Base-by-base conservation (phyloP, 2,113 vertebrate genomes). In the Myxocyprinus asiaticus region DNA sequence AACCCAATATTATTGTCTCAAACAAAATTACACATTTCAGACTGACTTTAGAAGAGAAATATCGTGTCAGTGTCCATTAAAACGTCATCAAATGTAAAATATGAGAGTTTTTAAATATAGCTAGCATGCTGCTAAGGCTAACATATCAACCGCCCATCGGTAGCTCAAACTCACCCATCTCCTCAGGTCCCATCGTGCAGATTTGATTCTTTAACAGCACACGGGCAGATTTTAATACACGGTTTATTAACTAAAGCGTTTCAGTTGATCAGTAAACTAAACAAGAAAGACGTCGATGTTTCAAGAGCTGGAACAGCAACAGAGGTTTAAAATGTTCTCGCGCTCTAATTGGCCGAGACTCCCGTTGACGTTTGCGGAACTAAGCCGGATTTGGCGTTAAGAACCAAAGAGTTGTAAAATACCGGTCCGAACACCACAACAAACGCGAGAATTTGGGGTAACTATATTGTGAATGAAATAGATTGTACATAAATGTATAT, bases 131-230 rank as follows among this genome's bases (percentile, higher is more conserved):
- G 64, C 64, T 66, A 66, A 65, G 11, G 7, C 0, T 45, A 47
- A 66, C 7, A 66, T 8, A 66, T 47, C 4, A 47, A 9, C 64
- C 33, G 22, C 22, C 22, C 22, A 33, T 7, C 12, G 45, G 42
- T 12, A 66, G 8, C 64, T 45, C 64, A 66, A 66, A 77, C 88
- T 90, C 68, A 94, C 93, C 92, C 91, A 85, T 87, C 55, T 93
- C 92, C 76, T 90, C 90, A 76, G 90, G 90, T 84, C 91, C 93
- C 93, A 94, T 94, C 44, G 72, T 45, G 50, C 9, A 59, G 43
- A 69, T 53, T 55, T 66, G 4, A 67, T 48, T 62, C 14, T 45
- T 9, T 11, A 44, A 17, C n/a, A 22, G 22, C 22, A 33, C 22
- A 33, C 6, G n/a, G 11, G 3, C 45, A 6, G 5, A 61, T 42